phyloP scores from a whole-genome alignment of 2,113 vertebrate species.

The Mormyrus lacerda region DNA sequence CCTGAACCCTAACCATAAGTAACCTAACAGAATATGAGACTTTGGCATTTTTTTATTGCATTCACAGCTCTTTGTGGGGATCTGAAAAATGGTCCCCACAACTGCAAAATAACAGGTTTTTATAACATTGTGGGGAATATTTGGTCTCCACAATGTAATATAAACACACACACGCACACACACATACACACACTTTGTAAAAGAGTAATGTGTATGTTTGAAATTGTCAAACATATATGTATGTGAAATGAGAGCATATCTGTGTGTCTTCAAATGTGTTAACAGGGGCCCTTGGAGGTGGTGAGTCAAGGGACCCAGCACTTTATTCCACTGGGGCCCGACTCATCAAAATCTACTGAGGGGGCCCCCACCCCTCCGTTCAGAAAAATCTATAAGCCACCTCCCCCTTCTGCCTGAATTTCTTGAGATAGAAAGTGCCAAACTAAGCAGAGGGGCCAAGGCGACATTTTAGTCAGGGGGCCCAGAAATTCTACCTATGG shows the following conservation, averaged over 20 bases:
- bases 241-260: background rate
- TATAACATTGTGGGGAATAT: too few relatives aligned
- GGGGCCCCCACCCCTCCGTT: background rate
- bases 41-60: background rate
- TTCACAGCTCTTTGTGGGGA: background rate
- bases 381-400: background rate
- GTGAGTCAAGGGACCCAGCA: background rate
- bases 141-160: background rate
- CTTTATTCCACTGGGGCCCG: background rate
- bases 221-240: background rate
- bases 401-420: background rate
- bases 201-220: background rate
- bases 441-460: background rate
- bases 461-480: background rate
- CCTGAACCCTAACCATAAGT: background rate
- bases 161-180: background rate
- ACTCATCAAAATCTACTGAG: background rate
- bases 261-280: background rate
- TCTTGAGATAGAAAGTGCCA: background rate
- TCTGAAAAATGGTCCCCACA: too few relatives aligned
- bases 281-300: background rate
- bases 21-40: background rate
- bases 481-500: background rate
- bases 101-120: too few relatives aligned
- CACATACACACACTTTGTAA: background rate